Conservation (phyloP, 2,113 vertebrate species). For the Chaenogobius annularis region DNA sequence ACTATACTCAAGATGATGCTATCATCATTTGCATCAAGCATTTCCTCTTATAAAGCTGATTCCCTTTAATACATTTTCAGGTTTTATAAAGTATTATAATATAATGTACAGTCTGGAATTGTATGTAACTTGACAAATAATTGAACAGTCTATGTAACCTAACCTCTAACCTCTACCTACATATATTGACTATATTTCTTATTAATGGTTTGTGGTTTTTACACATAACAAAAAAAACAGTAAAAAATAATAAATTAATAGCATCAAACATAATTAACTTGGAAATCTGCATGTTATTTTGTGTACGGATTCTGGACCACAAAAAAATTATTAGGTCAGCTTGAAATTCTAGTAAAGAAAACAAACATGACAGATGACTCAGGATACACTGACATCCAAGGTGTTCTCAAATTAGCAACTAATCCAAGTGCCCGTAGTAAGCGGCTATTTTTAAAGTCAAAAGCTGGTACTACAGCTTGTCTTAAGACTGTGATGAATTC, state of each 20-base stretch:
- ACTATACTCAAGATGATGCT: too few relatives aligned
- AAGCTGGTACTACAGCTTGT: not conserved
- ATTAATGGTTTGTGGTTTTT: too few relatives aligned
- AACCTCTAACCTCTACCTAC: too few relatives aligned
- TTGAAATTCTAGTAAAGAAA: slow-evolving; percentile 10
- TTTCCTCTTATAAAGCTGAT: too few relatives aligned
- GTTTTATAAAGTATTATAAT: too few relatives aligned
- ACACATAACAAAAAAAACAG: too few relatives aligned
- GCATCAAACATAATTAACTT: not conserved
- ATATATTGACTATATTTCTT: too few relatives aligned
- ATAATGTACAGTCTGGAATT: too few relatives aligned
- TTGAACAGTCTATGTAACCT: not conserved
- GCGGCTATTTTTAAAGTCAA: slow-evolving; percentile 21
- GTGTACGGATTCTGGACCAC: not conserved
- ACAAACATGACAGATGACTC: not conserved
- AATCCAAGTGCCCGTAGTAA: slow-evolving; percentile 4
- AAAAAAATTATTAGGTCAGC: not conserved
- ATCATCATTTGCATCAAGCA: too few relatives aligned
- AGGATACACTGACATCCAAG: slow-evolving; percentile 23
- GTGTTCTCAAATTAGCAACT: slow-evolving; percentile 24
- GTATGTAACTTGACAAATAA: too few relatives aligned
- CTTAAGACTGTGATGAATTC: slow-evolving; percentile 1
- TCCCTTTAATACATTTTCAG: too few relatives aligned
- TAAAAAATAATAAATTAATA: not conserved
- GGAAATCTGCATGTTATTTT: not conserved